Base-by-base conservation (phyloP, 2,888 invertebrate species). In the Tetanocera ferruginea region DNA sequence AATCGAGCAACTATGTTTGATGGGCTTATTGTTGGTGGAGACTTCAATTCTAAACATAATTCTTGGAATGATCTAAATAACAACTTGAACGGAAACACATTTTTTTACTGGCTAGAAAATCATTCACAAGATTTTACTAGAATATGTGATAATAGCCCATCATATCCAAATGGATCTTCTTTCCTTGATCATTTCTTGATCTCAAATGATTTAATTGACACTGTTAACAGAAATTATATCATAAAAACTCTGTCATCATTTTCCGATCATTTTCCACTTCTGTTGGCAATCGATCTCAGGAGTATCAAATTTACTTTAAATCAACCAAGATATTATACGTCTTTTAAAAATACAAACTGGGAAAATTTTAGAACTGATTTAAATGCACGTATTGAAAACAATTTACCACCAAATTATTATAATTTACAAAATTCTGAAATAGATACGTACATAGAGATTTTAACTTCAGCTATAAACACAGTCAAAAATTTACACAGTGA, bases 141-240 rank as follows among this genome's bases (percentile, higher is more conserved):
- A 28, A 31, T 62, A 14, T 62, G 62, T 62, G 62, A 62, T 17
- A 28, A 28, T 5, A 62, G 28, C 28, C 62, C 62, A 31, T 62
- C 62, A 31, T 62, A 28, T 62, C 62, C 62, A 5, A 62, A 60
- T 6, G 62, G 62, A 28, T 62, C 31, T 5, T 62, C 62, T 3
- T 62, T 62, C 28, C 31, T 62, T 9, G 62, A 62, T 62, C 11
- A 62, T 62, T 62, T 62, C 28, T 62, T 62, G 17, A 28, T 62
- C 8, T 23, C 23, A 23, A 57, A 19, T 57, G 8, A 19, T 4
- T 57, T 57, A 23, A 57, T 57, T 57, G 57, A 57, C 23, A 23
- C 6, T 57, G 57, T 57, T 25, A 57, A 57, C n/a, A 19, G 19
- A 57, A 62, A 62, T 62, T 62, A 6, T 62, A 17, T 5, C 23